Evolutionary conservation across 2,797 vertebrate species (phyloP).

Genomic region (Sebastes baramenuke): DNA sequence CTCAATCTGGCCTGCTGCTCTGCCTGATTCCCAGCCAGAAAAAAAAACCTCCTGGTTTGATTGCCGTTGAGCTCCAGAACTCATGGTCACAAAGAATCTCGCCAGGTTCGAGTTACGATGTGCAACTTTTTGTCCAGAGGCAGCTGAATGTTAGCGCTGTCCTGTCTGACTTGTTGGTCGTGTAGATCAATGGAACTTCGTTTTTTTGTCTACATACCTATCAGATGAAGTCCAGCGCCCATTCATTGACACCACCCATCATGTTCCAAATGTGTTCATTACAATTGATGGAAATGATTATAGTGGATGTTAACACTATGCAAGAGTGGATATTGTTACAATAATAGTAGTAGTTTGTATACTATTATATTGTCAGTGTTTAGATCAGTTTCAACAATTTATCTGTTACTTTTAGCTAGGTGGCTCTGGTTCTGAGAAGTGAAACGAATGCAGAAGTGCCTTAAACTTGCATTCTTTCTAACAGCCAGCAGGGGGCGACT

Average conservation of each 20-base stretch:
- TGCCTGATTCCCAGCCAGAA: slow-evolving; percentile 33
- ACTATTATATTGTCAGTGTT: background rate
- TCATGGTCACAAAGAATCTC: slow-evolving; percentile 8
- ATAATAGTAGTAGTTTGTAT: background rate
- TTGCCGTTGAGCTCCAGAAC: slow-evolving; percentile 2
- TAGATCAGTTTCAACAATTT: background rate
- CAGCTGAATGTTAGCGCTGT: background rate
- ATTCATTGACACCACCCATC: background rate
- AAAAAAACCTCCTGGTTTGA: slow-evolving; percentile 27
- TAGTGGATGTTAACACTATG: background rate
- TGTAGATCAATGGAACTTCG: background rate
- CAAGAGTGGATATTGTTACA: background rate
- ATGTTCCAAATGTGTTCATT: background rate
- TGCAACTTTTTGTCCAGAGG: background rate
- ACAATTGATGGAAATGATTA: background rate
- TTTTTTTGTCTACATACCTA: background rate
- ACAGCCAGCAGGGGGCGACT: too few relatives aligned
- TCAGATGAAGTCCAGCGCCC: background rate
- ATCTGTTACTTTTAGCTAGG: background rate
- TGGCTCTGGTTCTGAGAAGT: background rate
- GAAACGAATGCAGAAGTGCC: background rate
- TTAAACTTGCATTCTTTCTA: background rate
- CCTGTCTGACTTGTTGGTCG: background rate
- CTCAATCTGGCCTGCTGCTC: slow-evolving; percentile 52
- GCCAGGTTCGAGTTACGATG: background rate